Conservation (phyloP, 1,140 invertebrate species). For the Temnothorax longispinosus region DNA sequence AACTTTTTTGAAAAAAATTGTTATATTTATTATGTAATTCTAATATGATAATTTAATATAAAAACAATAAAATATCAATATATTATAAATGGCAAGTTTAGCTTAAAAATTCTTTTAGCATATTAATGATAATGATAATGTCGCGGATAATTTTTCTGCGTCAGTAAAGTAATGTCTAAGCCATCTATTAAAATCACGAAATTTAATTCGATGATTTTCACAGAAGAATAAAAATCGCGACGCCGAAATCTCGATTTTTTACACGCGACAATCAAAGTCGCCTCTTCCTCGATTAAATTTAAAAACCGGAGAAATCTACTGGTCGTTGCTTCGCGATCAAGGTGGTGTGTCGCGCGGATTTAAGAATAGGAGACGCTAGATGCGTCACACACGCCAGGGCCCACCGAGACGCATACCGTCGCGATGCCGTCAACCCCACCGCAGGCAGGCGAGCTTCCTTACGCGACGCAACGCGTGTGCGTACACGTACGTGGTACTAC, state of each 20-base stretch:
- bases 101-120: neutral
- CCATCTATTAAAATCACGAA: neutral
- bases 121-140: neutral
- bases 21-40: neutral
- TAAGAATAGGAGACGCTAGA: conserved; percentile 80
- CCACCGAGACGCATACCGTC: conserved; percentile 70
- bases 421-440: conserved; percentile 75
- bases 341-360: conserved; percentile 56
- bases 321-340: conserved; percentile 67
- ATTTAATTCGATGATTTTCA: neutral
- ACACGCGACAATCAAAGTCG: neutral
- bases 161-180: neutral
- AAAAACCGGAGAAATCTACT: conserved; percentile 30
- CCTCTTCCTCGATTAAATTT: neutral
- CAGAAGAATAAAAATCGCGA: neutral
- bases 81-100: neutral
- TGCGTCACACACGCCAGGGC: conserved; percentile 72
- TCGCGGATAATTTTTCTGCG: neutral
- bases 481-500: conserved; percentile 59
- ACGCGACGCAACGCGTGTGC: conserved; percentile 16
- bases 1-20: neutral
- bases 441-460: conserved; percentile 25
- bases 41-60: neutral
- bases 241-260: neutral
- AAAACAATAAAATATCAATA: neutral